phyloP scores from a whole-genome alignment of 2,113 vertebrate species.

The Taurulus bubalis region DNA sequence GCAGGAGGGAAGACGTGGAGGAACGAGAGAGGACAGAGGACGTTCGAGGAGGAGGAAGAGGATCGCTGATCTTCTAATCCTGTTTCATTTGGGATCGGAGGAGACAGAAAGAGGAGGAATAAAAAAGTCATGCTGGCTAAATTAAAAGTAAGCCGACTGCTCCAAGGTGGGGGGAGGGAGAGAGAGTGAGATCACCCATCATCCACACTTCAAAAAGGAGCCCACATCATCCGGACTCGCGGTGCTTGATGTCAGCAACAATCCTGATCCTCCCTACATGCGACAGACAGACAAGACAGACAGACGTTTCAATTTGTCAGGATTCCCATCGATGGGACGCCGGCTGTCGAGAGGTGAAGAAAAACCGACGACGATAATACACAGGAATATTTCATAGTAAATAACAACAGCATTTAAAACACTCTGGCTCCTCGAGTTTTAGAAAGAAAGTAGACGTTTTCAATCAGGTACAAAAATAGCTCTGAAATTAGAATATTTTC shows the following conservation, averaged over 20 bases:
- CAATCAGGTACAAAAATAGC: not conserved
- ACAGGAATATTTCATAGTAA: too few relatives aligned
- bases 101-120: not conserved
- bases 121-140: conserved; percentile 35
- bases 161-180: too few relatives aligned
- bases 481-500: not conserved
- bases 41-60: not conserved
- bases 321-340: not conserved
- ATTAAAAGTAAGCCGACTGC: conserved; percentile 26
- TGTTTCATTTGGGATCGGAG: conserved; percentile 44
- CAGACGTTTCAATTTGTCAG: conserved; percentile 35
- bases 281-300: too few relatives aligned
- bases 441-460: not conserved
- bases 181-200: conserved; percentile 63
- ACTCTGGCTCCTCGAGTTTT: not conserved
- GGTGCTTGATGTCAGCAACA: conserved; percentile 59
- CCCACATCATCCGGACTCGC: conserved; percentile 54
- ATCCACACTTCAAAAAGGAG: conserved; percentile 61
- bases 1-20: conserved; percentile 38
- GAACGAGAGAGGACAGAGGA: conserved; percentile 13
- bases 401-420: too few relatives aligned
- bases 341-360: not conserved
- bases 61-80: conserved; percentile 63
- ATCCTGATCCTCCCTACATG: conserved; percentile 41
- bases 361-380: too few relatives aligned